phyloP scores from a whole-genome alignment of 2,113 vertebrate genomes.

The Vicugna pacos region DNA sequence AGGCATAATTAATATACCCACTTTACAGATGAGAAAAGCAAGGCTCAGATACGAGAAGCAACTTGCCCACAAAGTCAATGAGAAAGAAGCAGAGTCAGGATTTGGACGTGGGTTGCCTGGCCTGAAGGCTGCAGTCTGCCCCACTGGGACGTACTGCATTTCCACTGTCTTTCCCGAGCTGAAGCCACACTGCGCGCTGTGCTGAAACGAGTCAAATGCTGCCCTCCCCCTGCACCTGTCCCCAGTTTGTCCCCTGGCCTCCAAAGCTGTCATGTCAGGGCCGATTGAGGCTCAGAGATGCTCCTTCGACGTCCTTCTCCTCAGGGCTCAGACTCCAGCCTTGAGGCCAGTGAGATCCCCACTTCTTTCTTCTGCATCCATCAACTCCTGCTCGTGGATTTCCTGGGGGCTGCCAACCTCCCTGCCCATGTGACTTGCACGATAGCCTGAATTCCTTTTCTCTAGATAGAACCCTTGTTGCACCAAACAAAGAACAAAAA shows the following conservation, averaged over 20 bases:
- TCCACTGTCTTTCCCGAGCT: not conserved
- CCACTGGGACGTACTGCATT: not conserved
- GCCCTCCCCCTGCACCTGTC: not conserved
- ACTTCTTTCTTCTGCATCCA: not conserved
- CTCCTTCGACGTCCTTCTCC: not conserved
- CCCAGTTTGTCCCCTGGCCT: not conserved
- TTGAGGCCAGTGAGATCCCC: too few species aligned
- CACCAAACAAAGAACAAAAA: not conserved
- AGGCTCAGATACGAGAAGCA: not conserved
- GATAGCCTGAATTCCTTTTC: not conserved
- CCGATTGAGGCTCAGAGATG: not conserved
- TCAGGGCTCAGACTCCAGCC: not conserved
- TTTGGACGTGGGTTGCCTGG: not conserved
- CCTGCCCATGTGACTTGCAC: not conserved
- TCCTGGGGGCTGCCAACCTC: not conserved
- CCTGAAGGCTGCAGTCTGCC: too few species aligned
- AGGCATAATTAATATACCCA: not conserved
- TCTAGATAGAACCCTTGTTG: not conserved
- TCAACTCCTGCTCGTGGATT: fast-evolving
- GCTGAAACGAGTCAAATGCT: not conserved
- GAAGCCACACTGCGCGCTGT: fast-evolving
- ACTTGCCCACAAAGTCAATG: not conserved
- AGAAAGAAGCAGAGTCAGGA: not conserved
- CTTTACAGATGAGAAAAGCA: not conserved
- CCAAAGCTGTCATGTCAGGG: too few species aligned